Percentiles rank a stretch among this genome's conserved stretches.
These are phyloP conservation scores for Drosophila cognata DNA, from an alignment of 2,888 invertebrate genomes.

Conservation along the genomic window DNA sequence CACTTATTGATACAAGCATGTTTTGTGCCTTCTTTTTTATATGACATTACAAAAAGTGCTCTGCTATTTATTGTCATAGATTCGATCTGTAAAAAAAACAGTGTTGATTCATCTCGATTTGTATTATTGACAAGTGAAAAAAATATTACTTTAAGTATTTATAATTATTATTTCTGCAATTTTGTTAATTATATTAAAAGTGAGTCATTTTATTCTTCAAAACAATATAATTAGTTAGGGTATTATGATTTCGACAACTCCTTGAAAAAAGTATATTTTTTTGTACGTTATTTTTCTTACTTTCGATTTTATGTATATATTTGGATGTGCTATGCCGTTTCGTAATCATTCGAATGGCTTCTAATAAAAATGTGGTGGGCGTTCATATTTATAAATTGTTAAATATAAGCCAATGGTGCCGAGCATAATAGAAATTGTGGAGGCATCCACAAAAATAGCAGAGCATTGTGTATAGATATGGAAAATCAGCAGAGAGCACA, in stretches of 20 bases:
- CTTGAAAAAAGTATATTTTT: neutral
- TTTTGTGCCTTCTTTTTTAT: constrained; percentile 31
- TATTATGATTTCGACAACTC: neutral
- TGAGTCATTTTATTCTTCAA: neutral
- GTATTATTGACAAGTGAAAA: neutral
- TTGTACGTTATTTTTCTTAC: constrained; percentile 4
- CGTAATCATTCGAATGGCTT: constrained; percentile 51
- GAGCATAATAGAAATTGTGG: constrained; percentile 52
- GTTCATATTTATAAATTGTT: constrained; percentile 70
- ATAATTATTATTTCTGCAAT: neutral
- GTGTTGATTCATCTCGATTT: neutral
- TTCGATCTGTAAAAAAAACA: neutral
- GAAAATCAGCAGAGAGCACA: constrained; percentile 63
- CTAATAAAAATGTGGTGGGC: constrained; percentile 43
- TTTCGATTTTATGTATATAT: constrained; percentile 39
- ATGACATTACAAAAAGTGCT: constrained; percentile 1
- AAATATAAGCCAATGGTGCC: constrained; percentile 64
- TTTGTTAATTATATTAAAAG: neutral
- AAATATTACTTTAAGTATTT: neutral
- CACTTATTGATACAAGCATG: constrained; percentile 27
- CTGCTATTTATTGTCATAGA: too few relatives aligned
- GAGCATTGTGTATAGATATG: constrained; percentile 74
- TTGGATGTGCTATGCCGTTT: constrained; percentile 29
- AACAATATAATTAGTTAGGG: neutral
- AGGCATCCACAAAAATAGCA: constrained; percentile 63